A percentile compares a stretch with the other conserved stretches of the same genome.
Evolutionary conservation across 1,140 invertebrate species (phyloP).

Genomic region (Sinonovacula constricta): DNA sequence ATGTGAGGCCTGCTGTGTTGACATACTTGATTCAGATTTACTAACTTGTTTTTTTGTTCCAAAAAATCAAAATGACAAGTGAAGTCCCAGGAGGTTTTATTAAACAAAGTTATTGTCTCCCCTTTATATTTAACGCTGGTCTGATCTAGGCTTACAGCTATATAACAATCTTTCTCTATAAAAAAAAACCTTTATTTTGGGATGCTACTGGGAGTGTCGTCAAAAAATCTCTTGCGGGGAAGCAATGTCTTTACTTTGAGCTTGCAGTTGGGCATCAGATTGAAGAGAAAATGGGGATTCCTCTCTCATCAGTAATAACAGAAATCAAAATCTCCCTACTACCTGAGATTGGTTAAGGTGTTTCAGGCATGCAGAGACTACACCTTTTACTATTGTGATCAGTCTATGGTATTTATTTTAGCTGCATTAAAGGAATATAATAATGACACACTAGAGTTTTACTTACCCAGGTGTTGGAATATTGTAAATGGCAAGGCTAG

Average conservation of each 20-base stretch:
- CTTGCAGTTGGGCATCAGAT: background rate
- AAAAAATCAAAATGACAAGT: background rate
- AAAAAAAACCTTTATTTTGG: conserved; percentile 13
- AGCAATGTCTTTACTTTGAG: conserved; percentile 21
- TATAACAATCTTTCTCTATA: background rate
- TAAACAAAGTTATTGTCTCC: conserved; percentile 16
- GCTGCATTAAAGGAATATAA: conserved; percentile 18
- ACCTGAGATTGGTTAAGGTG: conserved; percentile 9
- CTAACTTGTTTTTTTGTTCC: background rate
- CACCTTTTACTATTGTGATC: conserved; percentile 10
- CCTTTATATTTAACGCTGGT: conserved; percentile 11
- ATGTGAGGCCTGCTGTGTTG: conserved; percentile 3
- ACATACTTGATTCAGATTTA: background rate
- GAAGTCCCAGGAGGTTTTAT: background rate
- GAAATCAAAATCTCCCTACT: conserved; percentile 9
- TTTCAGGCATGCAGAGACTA: conserved; percentile 14
- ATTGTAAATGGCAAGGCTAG: too few species aligned
- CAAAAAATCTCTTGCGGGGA: background rate
- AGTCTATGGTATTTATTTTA: conserved; percentile 25
- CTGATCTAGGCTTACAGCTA: conserved; percentile 1
- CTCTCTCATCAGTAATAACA: conserved; percentile 6
- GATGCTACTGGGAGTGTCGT: conserved; percentile 23
- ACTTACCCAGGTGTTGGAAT: too few species aligned
- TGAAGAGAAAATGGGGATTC: conserved; percentile 21
- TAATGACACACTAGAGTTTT: conserved; percentile 9